Evolutionary conservation across 2,888 invertebrate genomes (phyloP).

Genomic region (Mythimna albipuncta): DNA sequence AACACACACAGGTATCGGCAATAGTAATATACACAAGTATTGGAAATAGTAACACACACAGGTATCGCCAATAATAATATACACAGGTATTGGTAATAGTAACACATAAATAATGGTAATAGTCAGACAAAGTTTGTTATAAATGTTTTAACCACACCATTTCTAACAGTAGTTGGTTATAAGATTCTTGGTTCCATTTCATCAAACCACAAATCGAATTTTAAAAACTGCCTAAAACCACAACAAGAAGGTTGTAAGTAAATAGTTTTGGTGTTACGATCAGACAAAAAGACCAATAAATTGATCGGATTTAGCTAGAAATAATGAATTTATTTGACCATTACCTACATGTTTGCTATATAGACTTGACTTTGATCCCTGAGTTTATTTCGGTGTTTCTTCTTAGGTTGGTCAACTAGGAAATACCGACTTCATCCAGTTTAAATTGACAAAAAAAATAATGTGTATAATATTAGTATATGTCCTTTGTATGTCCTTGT

Average conservation of each 20-base stretch:
- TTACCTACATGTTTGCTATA: too few species aligned
- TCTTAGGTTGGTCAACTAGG: too few species aligned
- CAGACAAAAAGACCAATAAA: not conserved
- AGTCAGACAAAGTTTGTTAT: not conserved
- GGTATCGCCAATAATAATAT: too few species aligned
- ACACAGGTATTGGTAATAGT: too few species aligned
- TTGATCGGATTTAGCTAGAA: not conserved
- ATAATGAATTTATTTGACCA: too few species aligned
- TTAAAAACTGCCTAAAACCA: not conserved
- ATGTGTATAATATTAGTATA: too few species aligned
- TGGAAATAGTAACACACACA: too few species aligned
- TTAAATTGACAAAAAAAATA: too few species aligned
- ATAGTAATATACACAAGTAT: not conserved
- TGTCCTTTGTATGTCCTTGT: too few species aligned
- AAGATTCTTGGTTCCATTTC: not conserved
- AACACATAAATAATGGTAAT: not conserved
- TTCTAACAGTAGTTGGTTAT: not conserved
- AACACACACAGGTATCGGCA: not conserved
- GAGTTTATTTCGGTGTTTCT: too few species aligned
- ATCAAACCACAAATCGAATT: not conserved
- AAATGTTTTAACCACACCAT: not conserved
- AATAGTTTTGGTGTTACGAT: not conserved
- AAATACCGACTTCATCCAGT: too few species aligned
- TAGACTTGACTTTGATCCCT: too few species aligned
- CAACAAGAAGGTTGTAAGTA: not conserved